A percentile compares a stretch with the other conserved stretches of the same genome.
Conservation (phyloP, 2,888 invertebrate species). For the Melangyna quadrimaculata region DNA sequence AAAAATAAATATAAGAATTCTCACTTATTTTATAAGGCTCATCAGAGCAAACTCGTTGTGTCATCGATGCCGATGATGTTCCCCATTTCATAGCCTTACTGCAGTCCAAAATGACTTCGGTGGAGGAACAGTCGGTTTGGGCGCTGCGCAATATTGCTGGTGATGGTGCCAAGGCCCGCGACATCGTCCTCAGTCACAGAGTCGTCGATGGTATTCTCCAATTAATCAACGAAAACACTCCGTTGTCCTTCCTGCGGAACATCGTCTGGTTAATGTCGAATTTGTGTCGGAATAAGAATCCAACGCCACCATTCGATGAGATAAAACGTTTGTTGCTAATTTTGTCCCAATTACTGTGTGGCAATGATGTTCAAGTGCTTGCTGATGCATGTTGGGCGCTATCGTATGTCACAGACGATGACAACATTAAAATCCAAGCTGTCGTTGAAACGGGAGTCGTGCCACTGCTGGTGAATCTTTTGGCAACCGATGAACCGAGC, state of each 20-base stretch:
- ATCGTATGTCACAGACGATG: constrained; percentile 95
- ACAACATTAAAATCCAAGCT: constrained; percentile 94
- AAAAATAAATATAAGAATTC: no score
- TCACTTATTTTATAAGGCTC: no score
- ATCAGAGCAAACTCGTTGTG: constrained; percentile 93
- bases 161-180: constrained; percentile 90
- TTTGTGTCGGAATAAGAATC: constrained; percentile 96
- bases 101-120: constrained; percentile 85
- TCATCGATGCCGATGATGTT: constrained; percentile 92
- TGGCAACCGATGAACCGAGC: constrained; percentile 85
- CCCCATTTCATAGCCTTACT: constrained; percentile 90
- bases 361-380: constrained; percentile 89
- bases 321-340: constrained; percentile 89
- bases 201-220: constrained; percentile 87
- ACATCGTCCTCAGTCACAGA: constrained; percentile 88
- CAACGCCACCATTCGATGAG: constrained; percentile 90
- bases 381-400: constrained; percentile 97
- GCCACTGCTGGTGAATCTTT: constrained; percentile 86
- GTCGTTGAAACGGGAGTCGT: constrained; percentile 88
- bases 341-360: constrained; percentile 87
- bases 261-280: constrained; percentile 97
- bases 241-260: constrained; percentile 87
- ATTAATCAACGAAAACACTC: constrained; percentile 85
- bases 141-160: constrained; percentile 99
- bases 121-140: constrained; percentile 97